phyloP scores from a whole-genome alignment of 2,888 invertebrate genomes.

The Pyrrhopygopsis socrates region DNA sequence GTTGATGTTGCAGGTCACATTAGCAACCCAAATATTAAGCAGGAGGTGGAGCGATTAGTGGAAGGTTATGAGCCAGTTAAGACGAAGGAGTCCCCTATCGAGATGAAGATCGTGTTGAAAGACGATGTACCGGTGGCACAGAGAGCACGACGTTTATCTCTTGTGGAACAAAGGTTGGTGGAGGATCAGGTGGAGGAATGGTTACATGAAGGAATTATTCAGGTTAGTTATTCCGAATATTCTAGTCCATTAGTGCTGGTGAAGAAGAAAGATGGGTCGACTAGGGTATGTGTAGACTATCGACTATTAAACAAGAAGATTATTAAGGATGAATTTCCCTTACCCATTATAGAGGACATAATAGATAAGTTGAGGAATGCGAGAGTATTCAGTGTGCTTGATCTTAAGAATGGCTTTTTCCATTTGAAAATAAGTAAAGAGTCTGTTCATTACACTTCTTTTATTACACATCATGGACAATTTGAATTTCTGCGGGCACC shows the following conservation, averaged over 20 bases:
- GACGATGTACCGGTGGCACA: background rate
- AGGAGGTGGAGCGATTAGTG: too few species aligned
- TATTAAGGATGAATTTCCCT: too few species aligned
- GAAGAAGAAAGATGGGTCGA: background rate
- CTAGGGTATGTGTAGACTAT: background rate
- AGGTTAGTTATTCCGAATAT: slow-evolving; percentile 11
- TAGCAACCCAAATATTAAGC: too few species aligned
- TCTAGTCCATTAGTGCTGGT: background rate
- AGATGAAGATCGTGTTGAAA: background rate
- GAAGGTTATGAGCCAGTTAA: too few species aligned
- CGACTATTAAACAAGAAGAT: background rate
- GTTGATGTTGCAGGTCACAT: too few species aligned
- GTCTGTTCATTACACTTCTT: background rate
- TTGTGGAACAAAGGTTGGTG: background rate
- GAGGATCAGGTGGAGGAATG: background rate
- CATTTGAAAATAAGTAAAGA: background rate
- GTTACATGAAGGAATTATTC: slow-evolving; percentile 1
- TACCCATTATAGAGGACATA: too few species aligned
- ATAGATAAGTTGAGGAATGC: too few species aligned
- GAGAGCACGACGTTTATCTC: background rate
- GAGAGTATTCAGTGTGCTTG: too few species aligned
- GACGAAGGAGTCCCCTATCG: background rate
- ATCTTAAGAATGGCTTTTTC: too few species aligned
- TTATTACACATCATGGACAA: background rate
- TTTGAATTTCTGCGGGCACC: background rate